These are phyloP conservation scores for Catostylus mosaicus DNA, from an alignment of 30 jellyfish, hydroid and myxozoan species.

Conservation along the genomic window DNA sequence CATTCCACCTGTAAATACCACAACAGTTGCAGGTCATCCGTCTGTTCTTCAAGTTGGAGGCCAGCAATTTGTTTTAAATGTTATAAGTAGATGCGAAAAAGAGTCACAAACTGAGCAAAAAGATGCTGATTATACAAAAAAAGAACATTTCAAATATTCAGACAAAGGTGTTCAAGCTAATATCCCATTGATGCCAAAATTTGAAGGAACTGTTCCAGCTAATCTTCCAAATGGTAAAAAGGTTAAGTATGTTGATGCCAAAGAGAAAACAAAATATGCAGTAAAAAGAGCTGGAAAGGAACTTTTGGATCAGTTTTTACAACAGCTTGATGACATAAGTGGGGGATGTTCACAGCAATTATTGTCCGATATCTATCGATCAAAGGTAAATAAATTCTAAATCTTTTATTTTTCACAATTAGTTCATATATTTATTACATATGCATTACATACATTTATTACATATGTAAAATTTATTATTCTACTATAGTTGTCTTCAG, in stretches of 20 bases:
- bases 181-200: conserved; percentile 54
- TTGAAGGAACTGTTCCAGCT: conserved; percentile 62
- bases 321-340: conserved; percentile 64
- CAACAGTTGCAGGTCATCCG: conserved; percentile 62
- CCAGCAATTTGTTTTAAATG: conserved; percentile 67
- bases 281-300: conserved; percentile 62
- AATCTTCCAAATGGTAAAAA: conserved; percentile 50
- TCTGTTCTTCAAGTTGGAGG: conserved; percentile 78
- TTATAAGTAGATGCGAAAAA: conserved; percentile 64
- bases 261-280: conserved; percentile 48
- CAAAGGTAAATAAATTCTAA: conserved; percentile 52
- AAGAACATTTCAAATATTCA: background rate
- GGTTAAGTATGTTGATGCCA: conserved; percentile 60
- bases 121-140: background rate
- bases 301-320: conserved; percentile 62
- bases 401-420: no score
- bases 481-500: no score
- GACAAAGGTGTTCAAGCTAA: conserved; percentile 67
- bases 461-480: no score
- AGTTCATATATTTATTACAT: no score
- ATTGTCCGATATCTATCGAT: conserved; percentile 40
- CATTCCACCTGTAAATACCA: conserved; percentile 43
- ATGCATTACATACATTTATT: no score
- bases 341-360: conserved; percentile 76
- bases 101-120: conserved; percentile 43